Evolutionary conservation across 2,888 invertebrate species (phyloP).

Genomic region (Schrankia costaestrigalis): DNA sequence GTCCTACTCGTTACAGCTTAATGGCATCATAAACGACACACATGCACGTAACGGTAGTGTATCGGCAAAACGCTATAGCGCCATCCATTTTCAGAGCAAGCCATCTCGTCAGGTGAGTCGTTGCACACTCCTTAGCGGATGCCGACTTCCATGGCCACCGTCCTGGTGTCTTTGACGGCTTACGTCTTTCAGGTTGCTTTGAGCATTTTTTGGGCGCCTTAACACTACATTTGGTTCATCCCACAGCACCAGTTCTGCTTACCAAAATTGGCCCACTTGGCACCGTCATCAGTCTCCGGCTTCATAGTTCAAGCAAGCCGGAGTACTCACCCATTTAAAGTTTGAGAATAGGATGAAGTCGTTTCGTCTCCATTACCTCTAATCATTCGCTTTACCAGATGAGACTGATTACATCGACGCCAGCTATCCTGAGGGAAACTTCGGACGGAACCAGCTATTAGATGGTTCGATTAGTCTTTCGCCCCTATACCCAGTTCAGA

Average conservation of each 20-base stretch:
- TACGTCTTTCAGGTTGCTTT: slow-evolving; percentile 67
- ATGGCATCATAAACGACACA: slow-evolving; percentile 45
- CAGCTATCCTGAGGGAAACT: too few species aligned
- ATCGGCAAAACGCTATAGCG: slow-evolving; percentile 72
- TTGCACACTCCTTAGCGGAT: slow-evolving; percentile 54
- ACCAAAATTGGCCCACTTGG: slow-evolving; percentile 88
- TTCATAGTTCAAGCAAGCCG: slow-evolving; percentile 80
- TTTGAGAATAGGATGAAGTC: too few species aligned
- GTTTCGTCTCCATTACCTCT: too few species aligned
- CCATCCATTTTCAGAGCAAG: slow-evolving; percentile 82
- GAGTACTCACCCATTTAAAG: slow-evolving; percentile 86
- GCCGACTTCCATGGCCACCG: slow-evolving; percentile 23
- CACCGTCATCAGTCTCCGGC: slow-evolving; percentile 78
- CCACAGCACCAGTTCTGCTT: slow-evolving; percentile 90
- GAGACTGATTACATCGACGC: too few species aligned
- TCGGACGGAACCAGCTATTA: too few species aligned
- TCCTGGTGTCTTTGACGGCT: slow-evolving; percentile 25
- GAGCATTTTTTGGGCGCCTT: slow-evolving; percentile 83
- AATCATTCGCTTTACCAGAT: too few species aligned
- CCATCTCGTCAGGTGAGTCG: slow-evolving; percentile 79
- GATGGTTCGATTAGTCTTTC: too few species aligned
- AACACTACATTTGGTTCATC: slow-evolving; percentile 87
- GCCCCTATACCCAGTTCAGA: too few species aligned
- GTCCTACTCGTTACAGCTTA: slow-evolving; percentile 83
- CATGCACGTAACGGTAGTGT: slow-evolving; percentile 67